Evolutionary conservation across 64 coral and sea anemone genomes (phyloP).

Genomic region (Pocillopora verrucosa): DNA sequence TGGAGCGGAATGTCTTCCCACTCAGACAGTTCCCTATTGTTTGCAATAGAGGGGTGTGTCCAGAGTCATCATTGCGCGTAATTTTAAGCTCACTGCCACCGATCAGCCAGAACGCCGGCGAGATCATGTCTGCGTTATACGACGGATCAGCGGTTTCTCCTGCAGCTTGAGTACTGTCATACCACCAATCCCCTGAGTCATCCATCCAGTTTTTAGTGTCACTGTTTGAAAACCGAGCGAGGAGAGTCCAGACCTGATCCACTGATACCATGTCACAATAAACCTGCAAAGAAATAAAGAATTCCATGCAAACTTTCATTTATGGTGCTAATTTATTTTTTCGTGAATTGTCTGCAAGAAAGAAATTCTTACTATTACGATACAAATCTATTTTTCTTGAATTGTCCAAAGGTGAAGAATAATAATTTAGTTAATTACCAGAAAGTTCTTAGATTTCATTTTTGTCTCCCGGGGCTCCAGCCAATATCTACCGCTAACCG

Average conservation of each 20-base stretch:
- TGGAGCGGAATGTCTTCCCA: too few species aligned
- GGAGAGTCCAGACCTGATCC: constrained; percentile 12
- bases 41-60: not conserved
- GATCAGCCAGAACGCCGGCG: constrained; percentile 12
- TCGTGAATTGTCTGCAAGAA: too few species aligned
- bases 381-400: too few species aligned
- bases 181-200: constrained; percentile 34
- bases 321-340: too few species aligned
- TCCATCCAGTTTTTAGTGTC: constrained; percentile 57
- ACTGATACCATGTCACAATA: not conserved
- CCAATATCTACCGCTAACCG: too few species aligned
- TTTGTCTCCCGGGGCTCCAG: too few species aligned
- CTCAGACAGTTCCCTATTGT: constrained; percentile 22
- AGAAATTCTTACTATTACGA: not conserved
- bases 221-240: constrained; percentile 53
- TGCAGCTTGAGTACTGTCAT: not conserved
- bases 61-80: constrained; percentile 39
- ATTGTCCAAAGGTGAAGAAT: too few species aligned
- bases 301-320: not conserved
- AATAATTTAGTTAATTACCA: too few species aligned
- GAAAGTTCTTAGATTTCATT: too few species aligned
- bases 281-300: too few species aligned
- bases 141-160: constrained; percentile 2
- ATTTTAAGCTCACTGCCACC: constrained; percentile 48
- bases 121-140: constrained; percentile 36